Conservation (phyloP, 2,113 vertebrate species). For the Trematocara marginatum region DNA sequence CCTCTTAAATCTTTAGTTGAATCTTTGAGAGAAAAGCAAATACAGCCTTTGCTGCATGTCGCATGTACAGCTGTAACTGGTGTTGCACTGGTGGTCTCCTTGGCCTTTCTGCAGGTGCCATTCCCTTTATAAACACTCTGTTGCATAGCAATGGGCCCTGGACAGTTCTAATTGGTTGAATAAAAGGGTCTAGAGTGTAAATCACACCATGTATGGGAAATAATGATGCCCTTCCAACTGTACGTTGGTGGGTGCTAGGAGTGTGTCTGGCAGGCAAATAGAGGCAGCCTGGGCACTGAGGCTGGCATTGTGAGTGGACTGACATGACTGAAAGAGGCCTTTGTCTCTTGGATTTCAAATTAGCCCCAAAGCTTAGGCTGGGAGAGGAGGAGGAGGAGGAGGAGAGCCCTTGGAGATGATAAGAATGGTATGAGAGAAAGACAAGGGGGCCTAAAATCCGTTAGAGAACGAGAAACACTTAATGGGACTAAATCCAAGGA, state of each 20-base stretch:
- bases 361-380: constrained; percentile 27
- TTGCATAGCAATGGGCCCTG: background rate
- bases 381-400: background rate
- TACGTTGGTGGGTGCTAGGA: constrained; percentile 33
- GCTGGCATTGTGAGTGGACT: constrained; percentile 53
- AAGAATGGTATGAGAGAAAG: constrained; percentile 2
- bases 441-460: background rate
- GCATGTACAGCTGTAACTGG: background rate
- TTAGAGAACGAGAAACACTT: background rate
- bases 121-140: constrained; percentile 7
- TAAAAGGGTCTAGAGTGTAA: constrained; percentile 39
- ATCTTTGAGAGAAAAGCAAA: background rate
- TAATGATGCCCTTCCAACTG: constrained; percentile 51
- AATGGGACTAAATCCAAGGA: constrained; percentile 12
- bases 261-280: constrained; percentile 40
- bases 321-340: constrained; percentile 52
- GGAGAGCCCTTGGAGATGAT: background rate
- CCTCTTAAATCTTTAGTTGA: background rate
- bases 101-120: constrained; percentile 16
- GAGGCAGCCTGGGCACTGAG: constrained; percentile 44
- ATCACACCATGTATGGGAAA: constrained; percentile 26
- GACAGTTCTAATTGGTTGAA: constrained; percentile 48
- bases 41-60: background rate
- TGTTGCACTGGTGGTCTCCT: constrained; percentile 15
- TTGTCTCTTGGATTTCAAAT: constrained; percentile 64